Evolutionary conservation across 2,113 vertebrate genomes (phyloP).

Genomic region (Chloropsis cyanopogon): DNA sequence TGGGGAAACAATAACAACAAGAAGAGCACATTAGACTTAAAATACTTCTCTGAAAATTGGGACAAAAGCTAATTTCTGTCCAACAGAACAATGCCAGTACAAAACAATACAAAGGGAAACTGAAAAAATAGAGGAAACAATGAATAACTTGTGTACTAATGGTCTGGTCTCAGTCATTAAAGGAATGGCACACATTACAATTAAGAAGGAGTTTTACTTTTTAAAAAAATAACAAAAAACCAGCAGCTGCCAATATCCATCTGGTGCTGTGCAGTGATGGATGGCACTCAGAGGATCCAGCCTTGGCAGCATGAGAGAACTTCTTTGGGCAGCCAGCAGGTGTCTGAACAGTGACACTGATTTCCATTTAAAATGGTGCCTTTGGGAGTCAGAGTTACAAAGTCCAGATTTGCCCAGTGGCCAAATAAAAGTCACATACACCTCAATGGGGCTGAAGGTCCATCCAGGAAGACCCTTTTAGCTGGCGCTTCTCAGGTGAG

Average conservation of each 20-base stretch:
- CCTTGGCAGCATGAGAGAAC: background rate
- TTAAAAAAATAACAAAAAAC: background rate
- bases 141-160: background rate
- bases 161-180: background rate
- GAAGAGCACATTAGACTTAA: background rate
- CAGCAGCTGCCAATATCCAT: background rate
- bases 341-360: background rate
- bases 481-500: background rate
- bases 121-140: background rate
- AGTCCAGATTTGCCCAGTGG: background rate
- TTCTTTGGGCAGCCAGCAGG: background rate
- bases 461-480: background rate
- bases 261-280: background rate
- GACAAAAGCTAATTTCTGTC: background rate
- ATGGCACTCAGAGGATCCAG: accelerated
- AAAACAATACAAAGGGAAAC: background rate
- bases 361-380: background rate
- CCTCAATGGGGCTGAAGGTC: background rate
- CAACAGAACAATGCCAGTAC: background rate
- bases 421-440: background rate
- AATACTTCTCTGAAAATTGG: background rate
- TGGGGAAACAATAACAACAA: background rate
- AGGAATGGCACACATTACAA: background rate
- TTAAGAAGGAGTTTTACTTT: background rate
- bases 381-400: background rate